Evolutionary conservation across 2,888 invertebrate species (phyloP).

Genomic region (Ferdinandea cuprea): DNA sequence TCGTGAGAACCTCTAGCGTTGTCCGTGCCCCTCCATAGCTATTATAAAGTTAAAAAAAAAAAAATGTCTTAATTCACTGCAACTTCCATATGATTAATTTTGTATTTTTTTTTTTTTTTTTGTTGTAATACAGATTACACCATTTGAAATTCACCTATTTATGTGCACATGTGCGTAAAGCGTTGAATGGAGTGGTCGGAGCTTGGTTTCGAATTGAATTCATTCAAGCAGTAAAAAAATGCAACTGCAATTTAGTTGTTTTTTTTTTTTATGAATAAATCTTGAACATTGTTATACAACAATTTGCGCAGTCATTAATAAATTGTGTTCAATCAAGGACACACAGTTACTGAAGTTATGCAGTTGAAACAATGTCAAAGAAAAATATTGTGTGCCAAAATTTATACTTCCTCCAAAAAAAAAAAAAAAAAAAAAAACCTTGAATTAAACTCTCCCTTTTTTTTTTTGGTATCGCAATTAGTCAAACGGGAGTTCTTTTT

Average conservation of each 20-base stretch:
- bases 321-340: too few species aligned
- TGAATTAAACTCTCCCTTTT: background rate
- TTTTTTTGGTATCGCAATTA: conserved; percentile 36
- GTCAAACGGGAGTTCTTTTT: conserved; percentile 37
- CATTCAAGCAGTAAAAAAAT: conserved; percentile 7
- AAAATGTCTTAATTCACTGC: conserved; percentile 13
- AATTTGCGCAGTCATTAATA: background rate
- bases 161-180: conserved; percentile 41
- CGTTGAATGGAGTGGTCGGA: conserved; percentile 13
- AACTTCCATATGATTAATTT: conserved; percentile 25
- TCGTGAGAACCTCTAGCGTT: too few species aligned
- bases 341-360: too few species aligned
- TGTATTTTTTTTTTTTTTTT: too few species aligned
- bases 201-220: background rate
- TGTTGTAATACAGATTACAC: conserved; percentile 1
- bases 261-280: background rate
- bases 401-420: background rate
- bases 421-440: background rate
- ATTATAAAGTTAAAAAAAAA: background rate
- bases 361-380: too few species aligned
- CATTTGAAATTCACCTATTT: background rate
- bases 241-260: background rate
- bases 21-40: background rate
- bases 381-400: background rate
- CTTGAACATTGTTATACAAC: background rate